Conservation (phyloP, 2,113 vertebrate species). For the Malurus elegans region DNA sequence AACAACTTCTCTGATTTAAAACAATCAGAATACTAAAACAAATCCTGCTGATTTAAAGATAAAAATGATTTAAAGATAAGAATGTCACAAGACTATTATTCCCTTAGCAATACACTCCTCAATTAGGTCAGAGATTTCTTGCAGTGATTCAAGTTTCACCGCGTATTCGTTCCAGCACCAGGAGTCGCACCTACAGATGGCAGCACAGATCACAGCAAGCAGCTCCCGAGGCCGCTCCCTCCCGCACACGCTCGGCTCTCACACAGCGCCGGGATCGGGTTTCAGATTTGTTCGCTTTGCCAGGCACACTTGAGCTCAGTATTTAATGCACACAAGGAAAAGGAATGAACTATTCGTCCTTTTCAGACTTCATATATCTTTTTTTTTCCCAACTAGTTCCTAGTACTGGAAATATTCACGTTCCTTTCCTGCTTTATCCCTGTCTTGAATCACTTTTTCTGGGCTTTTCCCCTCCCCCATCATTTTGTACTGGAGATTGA, state of each 20-base stretch:
- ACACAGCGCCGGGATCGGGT: neutral
- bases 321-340: neutral
- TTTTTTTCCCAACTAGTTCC: neutral
- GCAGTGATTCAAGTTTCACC: neutral
- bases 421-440: neutral
- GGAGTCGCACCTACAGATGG: slow-evolving; percentile 44
- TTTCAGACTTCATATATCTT: neutral
- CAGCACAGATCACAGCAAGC: slow-evolving; percentile 29
- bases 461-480: neutral
- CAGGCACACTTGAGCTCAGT: neutral
- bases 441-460: neutral
- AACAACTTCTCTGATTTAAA: neutral
- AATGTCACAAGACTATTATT: neutral
- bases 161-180: neutral
- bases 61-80: neutral
- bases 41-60: neutral
- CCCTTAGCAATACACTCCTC: neutral
- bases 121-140: neutral
- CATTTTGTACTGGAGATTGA: neutral
- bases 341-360: neutral
- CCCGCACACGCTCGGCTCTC: neutral
- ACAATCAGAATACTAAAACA: neutral
- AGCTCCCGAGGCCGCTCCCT: neutral
- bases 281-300: neutral
- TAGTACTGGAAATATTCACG: neutral